Evolutionary conservation across 2,113 vertebrate genomes (phyloP), one percentile per base, ranked within the genome.

Genomic region (Anhinga rufa): DNA sequence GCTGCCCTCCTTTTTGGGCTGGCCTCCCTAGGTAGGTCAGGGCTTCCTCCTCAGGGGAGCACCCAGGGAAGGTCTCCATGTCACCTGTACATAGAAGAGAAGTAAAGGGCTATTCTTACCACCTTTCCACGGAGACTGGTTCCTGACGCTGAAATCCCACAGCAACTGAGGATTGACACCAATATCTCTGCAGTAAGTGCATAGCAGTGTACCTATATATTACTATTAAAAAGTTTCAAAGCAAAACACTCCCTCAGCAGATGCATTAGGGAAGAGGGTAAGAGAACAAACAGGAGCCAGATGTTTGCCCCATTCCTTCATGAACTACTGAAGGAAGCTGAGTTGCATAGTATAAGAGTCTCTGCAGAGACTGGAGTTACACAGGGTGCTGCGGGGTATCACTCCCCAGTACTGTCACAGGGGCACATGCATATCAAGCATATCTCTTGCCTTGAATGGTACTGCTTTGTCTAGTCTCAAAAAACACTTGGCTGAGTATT

Each of bases 371-470:
- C 25, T 17, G 46, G 31, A 76, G 65, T 38, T 48, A 4, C 0
- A 0, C 0, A 4, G 58, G 51, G 55, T 36, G 22, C 55, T 6
- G 0, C 8, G 49, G 40, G 28, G 34, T 40, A 42, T 49, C 44
- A 11, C n/a, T 57, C 58, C 60, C 82, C 3, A 0, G 15, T 25
- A 5, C 32, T 24, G 24, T 20, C 62, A 42, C 42, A 28, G 38
- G 10, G 25, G 14, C 46, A 58, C 28, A 2, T 2, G 14, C 12
- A 10, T 32, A 28, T 0, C 3, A 5, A 71, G 28, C 51, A 28
- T 3, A 48, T 57, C 38, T 51, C 40, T 76, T 8, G 1, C 38
- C 69, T 82, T 4, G 4, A 52, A 46, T 4, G 5, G 17, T 16
- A 9, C 28, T 61, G 48, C 29, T 82, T 57, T 55, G 19, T 40